phyloP scores from a whole-genome alignment of 2,113 vertebrate species.

The Anguilla rostrata region DNA sequence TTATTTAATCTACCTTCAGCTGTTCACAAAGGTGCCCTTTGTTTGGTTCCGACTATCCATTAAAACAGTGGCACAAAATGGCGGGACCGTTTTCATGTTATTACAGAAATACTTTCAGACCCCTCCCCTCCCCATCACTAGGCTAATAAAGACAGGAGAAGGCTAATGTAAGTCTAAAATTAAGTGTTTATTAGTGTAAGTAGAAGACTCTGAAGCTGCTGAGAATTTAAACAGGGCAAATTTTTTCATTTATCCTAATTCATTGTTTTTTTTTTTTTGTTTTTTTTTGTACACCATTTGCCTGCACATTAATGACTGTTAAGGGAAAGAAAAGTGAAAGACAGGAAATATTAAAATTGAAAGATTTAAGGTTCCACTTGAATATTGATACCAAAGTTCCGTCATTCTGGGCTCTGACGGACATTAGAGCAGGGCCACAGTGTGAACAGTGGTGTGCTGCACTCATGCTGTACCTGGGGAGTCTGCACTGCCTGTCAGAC shows the following conservation, averaged over 20 bases:
- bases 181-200: conserved; percentile 45
- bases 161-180: conserved; percentile 32
- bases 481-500: no score
- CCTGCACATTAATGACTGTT: conserved; percentile 61
- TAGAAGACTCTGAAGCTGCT: conserved; percentile 55
- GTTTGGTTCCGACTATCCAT: conserved; percentile 31
- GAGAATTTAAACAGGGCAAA: conserved; percentile 63
- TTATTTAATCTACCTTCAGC: conserved; percentile 23
- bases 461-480: no score
- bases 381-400: background rate
- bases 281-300: conserved; percentile 57
- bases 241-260: conserved; percentile 67
- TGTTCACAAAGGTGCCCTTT: conserved; percentile 21
- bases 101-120: conserved; percentile 31
- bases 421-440: no score
- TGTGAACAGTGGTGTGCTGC: no score
- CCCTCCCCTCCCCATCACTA: conserved; percentile 14
- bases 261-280: conserved; percentile 54
- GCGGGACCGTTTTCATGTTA: conserved; percentile 33
- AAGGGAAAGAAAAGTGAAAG: conserved; percentile 35
- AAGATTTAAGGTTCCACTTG: background rate
- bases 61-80: conserved; percentile 22
- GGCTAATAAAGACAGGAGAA: conserved; percentile 18
- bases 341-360: background rate
- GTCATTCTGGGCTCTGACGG: background rate